A percentile compares a stretch with the other conserved stretches of the same genome.
Evolutionary conservation across 2,888 invertebrate species (phyloP).

Genomic region (Sicus ferrugineus): DNA sequence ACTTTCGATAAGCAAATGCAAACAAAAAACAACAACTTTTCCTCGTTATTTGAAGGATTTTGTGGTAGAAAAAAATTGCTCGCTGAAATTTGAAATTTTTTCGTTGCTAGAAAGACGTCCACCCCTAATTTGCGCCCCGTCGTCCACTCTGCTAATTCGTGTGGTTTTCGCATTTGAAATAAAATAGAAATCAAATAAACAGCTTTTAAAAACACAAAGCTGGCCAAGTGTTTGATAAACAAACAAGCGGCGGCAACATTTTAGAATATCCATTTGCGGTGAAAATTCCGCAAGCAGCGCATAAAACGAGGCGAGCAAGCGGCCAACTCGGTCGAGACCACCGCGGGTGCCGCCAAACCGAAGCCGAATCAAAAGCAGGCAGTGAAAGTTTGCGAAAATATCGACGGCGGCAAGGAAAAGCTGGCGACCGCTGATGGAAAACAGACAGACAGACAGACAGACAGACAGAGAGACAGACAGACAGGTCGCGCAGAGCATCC

Average conservation of each 20-base stretch:
- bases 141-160: neutral
- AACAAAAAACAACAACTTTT: too few species aligned
- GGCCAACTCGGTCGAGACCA: conserved; percentile 27
- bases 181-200: conserved; percentile 26
- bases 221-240: conserved; percentile 20
- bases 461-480: conserved; percentile 8
- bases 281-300: conserved; percentile 22
- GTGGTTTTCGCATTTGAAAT: neutral
- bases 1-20: conserved; percentile 50
- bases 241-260: conserved; percentile 23
- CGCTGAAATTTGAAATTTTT: too few species aligned
- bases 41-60: too few species aligned
- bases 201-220: conserved; percentile 8
- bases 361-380: conserved; percentile 46
- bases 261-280: neutral
- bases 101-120: neutral
- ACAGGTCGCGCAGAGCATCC: neutral
- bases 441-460: conserved; percentile 30
- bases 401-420: conserved; percentile 27
- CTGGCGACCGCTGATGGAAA: conserved; percentile 29
- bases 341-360: conserved; percentile 45
- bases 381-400: conserved; percentile 16
- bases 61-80: too few species aligned
- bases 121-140: neutral
- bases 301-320: neutral